Percentiles rank a stretch among this genome's conserved stretches.
phyloP scores from a whole-genome alignment of 2,113 vertebrate genomes.

The Plectropomus leopardus region DNA sequence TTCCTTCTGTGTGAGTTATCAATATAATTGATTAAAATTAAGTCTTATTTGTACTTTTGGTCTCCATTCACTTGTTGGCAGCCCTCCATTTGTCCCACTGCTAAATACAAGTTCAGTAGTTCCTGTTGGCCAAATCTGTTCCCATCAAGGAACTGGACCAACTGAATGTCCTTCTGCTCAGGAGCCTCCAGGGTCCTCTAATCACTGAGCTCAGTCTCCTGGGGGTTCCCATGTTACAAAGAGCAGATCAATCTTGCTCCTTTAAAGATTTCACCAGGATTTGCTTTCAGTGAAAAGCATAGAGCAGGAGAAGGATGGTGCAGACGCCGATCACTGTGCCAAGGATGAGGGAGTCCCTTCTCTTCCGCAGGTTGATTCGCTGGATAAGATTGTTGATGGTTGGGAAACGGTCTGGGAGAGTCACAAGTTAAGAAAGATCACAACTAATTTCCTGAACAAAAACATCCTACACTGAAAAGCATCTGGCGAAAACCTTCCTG shows the following conservation, averaged over 20 bases:
- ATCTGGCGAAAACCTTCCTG: not conserved
- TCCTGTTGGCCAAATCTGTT: constrained; percentile 71
- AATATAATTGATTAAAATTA: constrained; percentile 66
- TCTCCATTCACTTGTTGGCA: constrained; percentile 65
- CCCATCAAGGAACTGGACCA: constrained; percentile 63
- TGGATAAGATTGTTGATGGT: constrained; percentile 98
- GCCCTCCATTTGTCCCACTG: constrained; percentile 57
- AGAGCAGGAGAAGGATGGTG: constrained; percentile 94
- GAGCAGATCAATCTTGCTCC: constrained; percentile 41
- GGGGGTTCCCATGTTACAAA: constrained; percentile 55
- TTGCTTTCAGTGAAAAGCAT: constrained; percentile 92
- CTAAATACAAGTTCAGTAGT: constrained; percentile 76
- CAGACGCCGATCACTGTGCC: constrained; percentile 93
- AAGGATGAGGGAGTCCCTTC: constrained; percentile 95
- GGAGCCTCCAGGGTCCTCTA: constrained; percentile 56
- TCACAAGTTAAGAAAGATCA: constrained; percentile 69
- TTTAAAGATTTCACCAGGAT: constrained; percentile 35
- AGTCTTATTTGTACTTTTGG: constrained; percentile 73
- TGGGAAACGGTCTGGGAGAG: constrained; percentile 92
- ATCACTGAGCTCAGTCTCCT: constrained; percentile 54
- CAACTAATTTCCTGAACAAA: not conserved
- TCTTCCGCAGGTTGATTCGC: constrained; percentile 96
- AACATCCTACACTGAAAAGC: not conserved
- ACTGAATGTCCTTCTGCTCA: constrained; percentile 59
- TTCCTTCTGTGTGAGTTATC: constrained; percentile 51